Percentiles rank a stretch among this genome's conserved stretches.
phyloP scores from a whole-genome alignment of 37 sponge, comb jelly and placozoan genomes.

The Beroe forskalii region DNA sequence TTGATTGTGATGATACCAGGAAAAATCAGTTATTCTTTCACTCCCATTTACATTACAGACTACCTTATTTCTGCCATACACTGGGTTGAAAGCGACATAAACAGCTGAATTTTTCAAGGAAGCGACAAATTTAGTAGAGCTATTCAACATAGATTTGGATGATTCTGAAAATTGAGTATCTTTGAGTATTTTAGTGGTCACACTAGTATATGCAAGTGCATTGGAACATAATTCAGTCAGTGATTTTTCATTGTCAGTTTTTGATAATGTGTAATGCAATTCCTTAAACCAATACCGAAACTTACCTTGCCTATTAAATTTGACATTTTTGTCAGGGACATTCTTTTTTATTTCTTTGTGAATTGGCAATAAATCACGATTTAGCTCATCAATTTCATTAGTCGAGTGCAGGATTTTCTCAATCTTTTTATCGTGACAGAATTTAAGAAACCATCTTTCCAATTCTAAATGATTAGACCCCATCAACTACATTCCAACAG shows the following conservation, averaged over 20 bases:
- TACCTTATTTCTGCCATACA: neutral
- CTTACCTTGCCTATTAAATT: slow-evolving; percentile 33
- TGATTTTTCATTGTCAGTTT: neutral
- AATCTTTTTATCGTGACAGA: neutral
- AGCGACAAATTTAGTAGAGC: neutral
- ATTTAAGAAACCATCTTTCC: neutral
- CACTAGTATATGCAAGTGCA: neutral
- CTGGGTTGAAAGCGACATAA: neutral
- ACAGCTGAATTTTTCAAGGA: neutral
- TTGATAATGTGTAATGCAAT: neutral
- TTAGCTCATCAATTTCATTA: neutral
- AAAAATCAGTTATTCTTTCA: neutral
- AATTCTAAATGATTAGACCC: neutral
- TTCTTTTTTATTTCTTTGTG: neutral
- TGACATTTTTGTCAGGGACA: neutral
- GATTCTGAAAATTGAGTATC: neutral
- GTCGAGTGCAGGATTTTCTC: neutral
- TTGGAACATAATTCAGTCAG: neutral
- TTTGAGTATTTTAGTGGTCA: neutral
- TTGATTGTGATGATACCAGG: neutral
- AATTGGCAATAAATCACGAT: neutral
- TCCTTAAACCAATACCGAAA: slow-evolving; percentile 64
- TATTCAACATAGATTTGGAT: neutral
- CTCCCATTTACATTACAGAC: neutral
- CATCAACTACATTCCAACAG: too few relatives aligned